A percentile compares a stretch with the other conserved stretches of the same genome.
These are phyloP conservation scores for Kryptolebias marmoratus DNA, from an alignment of 2,113 vertebrate species.

Conservation along the genomic window DNA sequence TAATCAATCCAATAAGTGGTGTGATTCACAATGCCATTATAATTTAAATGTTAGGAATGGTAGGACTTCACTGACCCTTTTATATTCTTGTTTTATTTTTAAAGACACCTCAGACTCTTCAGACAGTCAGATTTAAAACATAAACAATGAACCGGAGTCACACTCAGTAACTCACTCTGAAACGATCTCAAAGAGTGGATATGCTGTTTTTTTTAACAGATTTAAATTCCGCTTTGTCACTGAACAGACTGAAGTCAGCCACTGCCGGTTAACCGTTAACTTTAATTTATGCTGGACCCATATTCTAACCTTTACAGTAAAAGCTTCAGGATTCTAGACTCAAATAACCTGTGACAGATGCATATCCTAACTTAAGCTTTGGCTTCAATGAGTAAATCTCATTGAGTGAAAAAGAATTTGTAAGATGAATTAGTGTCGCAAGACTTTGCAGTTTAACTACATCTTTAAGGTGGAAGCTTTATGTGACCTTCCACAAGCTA, in stretches of 20 bases:
- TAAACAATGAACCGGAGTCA: not conserved
- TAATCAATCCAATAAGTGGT: no score
- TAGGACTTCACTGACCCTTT: no score
- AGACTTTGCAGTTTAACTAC: constrained; percentile 28
- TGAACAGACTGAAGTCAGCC: not conserved
- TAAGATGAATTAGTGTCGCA: constrained; percentile 28
- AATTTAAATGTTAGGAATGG: no score
- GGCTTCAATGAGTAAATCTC: not conserved
- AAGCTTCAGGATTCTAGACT: not conserved
- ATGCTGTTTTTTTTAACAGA: not conserved
- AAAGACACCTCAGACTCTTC: not conserved
- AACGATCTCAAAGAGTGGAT: not conserved
- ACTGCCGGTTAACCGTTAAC: not conserved
- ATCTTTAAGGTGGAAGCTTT: constrained; percentile 20
- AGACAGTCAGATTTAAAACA: not conserved
- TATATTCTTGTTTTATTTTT: no score
- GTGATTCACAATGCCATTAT: no score
- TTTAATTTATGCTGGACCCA: not conserved
- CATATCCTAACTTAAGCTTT: constrained; percentile 1
- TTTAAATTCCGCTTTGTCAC: not conserved
- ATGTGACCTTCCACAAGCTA: constrained; percentile 37
- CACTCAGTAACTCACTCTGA: not conserved
- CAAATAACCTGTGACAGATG: not conserved
- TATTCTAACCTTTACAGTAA: not conserved
- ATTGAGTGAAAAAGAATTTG: constrained; percentile 12